phyloP scores from a whole-genome alignment of 2,888 invertebrate species.

The Hyalella azteca region DNA sequence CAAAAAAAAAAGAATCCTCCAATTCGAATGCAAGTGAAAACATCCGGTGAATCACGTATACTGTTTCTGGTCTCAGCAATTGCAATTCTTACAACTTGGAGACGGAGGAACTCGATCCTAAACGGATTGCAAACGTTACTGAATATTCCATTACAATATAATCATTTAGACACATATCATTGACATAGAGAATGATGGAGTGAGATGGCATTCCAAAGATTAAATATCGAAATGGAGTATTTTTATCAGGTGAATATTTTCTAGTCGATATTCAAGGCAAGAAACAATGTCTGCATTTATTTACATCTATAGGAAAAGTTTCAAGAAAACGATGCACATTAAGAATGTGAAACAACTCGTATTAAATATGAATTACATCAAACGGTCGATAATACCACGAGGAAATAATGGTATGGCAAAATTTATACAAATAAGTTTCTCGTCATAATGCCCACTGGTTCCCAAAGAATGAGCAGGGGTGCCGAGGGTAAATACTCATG shows the following conservation, averaged over 20 bases:
- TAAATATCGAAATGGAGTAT: too few relatives aligned
- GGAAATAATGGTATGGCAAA: not conserved
- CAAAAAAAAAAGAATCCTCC: not conserved
- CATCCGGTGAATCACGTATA: too few relatives aligned
- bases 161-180: too few relatives aligned
- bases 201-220: too few relatives aligned
- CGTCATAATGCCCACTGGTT: not conserved
- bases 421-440: not conserved
- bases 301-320: not conserved
- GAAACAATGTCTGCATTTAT: not conserved
- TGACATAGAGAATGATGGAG: too few relatives aligned
- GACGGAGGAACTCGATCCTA: too few relatives aligned
- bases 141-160: too few relatives aligned
- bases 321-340: not conserved
- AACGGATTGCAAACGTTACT: too few relatives aligned
- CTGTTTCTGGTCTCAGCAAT: too few relatives aligned
- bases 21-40: not conserved
- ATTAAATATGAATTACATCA: not conserved
- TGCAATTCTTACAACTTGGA: too few relatives aligned
- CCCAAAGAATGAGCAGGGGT: conserved; percentile 25
- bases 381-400: not conserved
- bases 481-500: not conserved
- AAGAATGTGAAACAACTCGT: not conserved
- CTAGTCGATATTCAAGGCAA: not conserved
- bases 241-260: too few relatives aligned